Evolutionary conservation across 2,797 vertebrate genomes (phyloP).

Genomic region (Gallinago stenura): DNA sequence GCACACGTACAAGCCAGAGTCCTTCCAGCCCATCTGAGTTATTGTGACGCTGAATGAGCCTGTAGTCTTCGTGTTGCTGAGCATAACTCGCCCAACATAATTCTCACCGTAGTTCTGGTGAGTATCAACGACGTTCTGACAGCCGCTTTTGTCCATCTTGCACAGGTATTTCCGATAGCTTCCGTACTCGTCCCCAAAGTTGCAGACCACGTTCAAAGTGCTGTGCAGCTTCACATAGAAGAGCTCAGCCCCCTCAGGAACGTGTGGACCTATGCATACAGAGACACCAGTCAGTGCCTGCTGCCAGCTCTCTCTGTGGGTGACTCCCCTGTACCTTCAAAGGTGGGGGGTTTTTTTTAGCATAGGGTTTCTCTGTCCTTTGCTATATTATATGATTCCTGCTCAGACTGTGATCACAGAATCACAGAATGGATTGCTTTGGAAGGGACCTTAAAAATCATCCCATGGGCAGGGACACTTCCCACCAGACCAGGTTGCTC

Average conservation of each 20-base stretch:
- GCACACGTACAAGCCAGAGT: slow-evolving; percentile 72
- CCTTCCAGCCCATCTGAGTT: slow-evolving; percentile 67
- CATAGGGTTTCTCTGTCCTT: neutral
- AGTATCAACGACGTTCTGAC: slow-evolving; percentile 50
- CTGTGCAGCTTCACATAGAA: slow-evolving; percentile 70
- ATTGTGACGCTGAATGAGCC: slow-evolving; percentile 59
- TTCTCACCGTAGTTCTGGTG: rapidly evolving
- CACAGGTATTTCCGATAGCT: slow-evolving; percentile 52
- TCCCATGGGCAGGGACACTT: too few species aligned
- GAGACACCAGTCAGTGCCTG: neutral
- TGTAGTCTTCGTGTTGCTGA: rapidly evolving
- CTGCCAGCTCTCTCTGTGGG: neutral
- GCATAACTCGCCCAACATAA: slow-evolving; percentile 57
- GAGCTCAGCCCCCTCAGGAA: slow-evolving; percentile 57
- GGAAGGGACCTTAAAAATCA: too few species aligned
- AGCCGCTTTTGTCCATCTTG: neutral
- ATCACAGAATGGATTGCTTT: neutral
- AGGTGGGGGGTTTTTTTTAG: neutral
- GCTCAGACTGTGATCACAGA: neutral
- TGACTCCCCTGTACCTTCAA: too few species aligned
- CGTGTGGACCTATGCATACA: neutral
- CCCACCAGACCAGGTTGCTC: too few species aligned
- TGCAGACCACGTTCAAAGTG: slow-evolving; percentile 59
- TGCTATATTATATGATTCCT: neutral
- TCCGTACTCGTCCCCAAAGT: rapidly evolving